Evolutionary conservation across 2,797 vertebrate species (phyloP).

Genomic region (Sebastes diaconus): DNA sequence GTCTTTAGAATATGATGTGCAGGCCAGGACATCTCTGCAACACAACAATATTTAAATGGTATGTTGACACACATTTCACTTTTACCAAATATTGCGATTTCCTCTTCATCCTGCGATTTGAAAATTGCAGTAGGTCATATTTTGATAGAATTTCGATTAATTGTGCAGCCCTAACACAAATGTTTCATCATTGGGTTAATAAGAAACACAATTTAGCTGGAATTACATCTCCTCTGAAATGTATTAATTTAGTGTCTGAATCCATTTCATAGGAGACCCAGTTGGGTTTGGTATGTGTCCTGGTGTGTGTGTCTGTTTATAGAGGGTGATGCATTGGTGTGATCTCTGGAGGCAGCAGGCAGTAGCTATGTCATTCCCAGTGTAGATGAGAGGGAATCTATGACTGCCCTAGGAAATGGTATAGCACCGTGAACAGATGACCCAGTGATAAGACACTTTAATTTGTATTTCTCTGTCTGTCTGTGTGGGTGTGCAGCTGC

Average conservation of each 20-base stretch:
- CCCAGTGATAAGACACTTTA: constrained; percentile 40
- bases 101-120: too few species aligned
- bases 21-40: too few species aligned
- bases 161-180: background rate
- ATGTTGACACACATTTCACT: too few species aligned
- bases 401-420: constrained; percentile 39
- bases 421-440: constrained; percentile 43
- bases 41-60: too few species aligned
- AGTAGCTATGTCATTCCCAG: constrained; percentile 13
- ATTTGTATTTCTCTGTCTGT: constrained; percentile 20
- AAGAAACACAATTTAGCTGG: background rate
- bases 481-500: background rate
- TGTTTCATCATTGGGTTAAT: background rate
- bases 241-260: background rate
- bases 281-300: background rate
- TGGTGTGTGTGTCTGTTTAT: background rate
- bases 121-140: background rate
- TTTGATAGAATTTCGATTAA: background rate
- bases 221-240: background rate
- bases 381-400: constrained; percentile 22
- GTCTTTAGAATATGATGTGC: too few species aligned
- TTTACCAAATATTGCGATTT: too few species aligned
- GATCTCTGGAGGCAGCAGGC: constrained; percentile 8
- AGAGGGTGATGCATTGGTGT: constrained; percentile 7
- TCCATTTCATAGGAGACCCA: background rate